Evolutionary conservation across 1,140 invertebrate genomes (phyloP).

Genomic region (Anastatus disparis): DNA sequence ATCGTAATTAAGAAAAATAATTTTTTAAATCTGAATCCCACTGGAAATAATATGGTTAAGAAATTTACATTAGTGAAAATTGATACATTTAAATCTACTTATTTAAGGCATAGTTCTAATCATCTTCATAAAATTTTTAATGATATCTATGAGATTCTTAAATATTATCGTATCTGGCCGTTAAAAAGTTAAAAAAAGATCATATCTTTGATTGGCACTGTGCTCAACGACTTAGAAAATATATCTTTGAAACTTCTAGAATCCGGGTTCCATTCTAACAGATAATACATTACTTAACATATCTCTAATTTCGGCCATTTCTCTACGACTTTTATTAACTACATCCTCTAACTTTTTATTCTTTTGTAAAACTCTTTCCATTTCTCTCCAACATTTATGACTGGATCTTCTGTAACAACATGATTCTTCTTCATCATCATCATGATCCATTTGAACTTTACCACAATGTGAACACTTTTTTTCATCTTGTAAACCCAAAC

Average conservation of each 20-base stretch:
- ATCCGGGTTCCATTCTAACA: slow-evolving; percentile 60
- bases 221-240: no score
- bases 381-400: slow-evolving; percentile 51
- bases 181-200: no score
- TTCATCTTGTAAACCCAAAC: background rate
- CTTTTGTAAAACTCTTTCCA: slow-evolving; percentile 51
- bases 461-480: slow-evolving; percentile 26
- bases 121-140: no score
- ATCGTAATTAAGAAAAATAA: no score
- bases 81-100: no score
- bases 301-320: slow-evolving; percentile 54
- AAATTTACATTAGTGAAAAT: no score
- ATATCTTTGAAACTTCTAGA: slow-evolving; percentile 45
- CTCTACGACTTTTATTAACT: slow-evolving; percentile 51
- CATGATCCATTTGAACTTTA: slow-evolving; percentile 29
- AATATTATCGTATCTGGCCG: no score
- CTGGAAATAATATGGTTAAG: no score
- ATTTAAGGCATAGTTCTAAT: no score
- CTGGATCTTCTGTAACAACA: slow-evolving; percentile 46
- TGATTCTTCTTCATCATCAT: background rate
- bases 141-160: no score
- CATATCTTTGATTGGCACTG: no score
- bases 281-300: slow-evolving; percentile 56
- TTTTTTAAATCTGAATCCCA: no score
- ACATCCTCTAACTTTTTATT: slow-evolving; percentile 55